Evolutionary conservation across 1,140 invertebrate species (phyloP), one percentile per base, ranked within the genome.

Genomic region (Littorina saxatilis): DNA sequence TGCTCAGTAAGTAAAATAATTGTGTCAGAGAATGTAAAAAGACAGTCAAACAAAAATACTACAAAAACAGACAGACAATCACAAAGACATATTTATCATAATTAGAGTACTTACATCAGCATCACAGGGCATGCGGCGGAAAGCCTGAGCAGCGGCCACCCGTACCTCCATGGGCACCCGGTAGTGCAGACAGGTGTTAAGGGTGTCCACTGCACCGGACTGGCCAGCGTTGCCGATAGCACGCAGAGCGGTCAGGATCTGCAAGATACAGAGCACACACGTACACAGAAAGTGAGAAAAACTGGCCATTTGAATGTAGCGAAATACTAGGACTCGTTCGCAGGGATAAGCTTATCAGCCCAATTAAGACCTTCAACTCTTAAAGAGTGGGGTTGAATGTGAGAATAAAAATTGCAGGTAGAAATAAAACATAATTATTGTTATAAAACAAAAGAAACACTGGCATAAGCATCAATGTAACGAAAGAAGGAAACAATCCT

Each of bases 211-310:
- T 66, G 95, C 94, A 73, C 86, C 81, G 27, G 94, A 94, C 77
- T 95, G 94, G 7, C 97, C 97, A 85, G 97, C 96, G 88, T 98
- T 99, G 29, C 96, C 97, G 32, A 98, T 91, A 3, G 97, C 96
- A 93, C 98, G 98, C 20, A 98, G 92, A 20, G 95, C 94, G 86
- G 97, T 94, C 77, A 98, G 93, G 2, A 96, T 92, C 68, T 95
- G 93, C 3, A 70, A 27, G 76, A 43, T 9, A 77, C n/a, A 39
- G n/a, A 15, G 15, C 5, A 23, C 17, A 15, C 70, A 15, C 13
- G 1, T 43, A 23, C 27, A 23, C 39, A 55, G 32, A 7, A 29
- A 29, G 58, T 13, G 9, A 61, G 58, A 13, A 23, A n/a, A 7
- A 23, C 43, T 5, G 5, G 7, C 5, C 7, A 5, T 47, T 5